phyloP scores from a whole-genome alignment of 2,797 vertebrate genomes.

The Malacoraja senta region DNA sequence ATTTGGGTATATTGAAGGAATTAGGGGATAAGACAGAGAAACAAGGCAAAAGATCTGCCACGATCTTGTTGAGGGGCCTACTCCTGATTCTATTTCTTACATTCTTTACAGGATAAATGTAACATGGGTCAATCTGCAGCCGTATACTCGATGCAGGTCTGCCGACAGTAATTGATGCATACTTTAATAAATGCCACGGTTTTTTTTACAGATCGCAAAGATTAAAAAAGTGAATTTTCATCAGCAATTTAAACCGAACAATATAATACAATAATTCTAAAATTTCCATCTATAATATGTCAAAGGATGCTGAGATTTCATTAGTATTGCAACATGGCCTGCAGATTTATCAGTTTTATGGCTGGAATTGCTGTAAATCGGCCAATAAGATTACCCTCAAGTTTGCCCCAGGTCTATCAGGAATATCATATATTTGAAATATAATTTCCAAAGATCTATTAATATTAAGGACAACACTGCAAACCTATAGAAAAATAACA shows the following conservation, averaged over 20 bases:
- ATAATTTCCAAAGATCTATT: neutral
- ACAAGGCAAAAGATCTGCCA: too few relatives aligned
- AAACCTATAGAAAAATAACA: neutral
- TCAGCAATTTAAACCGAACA: neutral
- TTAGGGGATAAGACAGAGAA: too few relatives aligned
- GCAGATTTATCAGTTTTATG: neutral
- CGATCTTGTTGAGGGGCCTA: too few relatives aligned
- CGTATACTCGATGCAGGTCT: neutral
- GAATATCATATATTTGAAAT: neutral
- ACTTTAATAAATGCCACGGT: neutral
- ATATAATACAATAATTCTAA: neutral
- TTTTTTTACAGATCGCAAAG: neutral
- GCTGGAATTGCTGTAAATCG: neutral
- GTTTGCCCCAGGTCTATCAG: neutral
- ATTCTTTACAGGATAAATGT: neutral
- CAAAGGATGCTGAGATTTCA: neutral
- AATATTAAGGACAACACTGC: neutral
- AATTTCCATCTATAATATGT: neutral
- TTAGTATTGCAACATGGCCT: neutral
- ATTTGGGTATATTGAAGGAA: too few relatives aligned
- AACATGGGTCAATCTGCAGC: neutral
- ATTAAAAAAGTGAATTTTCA: neutral
- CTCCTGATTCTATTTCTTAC: too few relatives aligned
- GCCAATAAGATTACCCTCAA: neutral
- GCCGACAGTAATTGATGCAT: neutral